phyloP scores from a whole-genome alignment of 2,797 vertebrate species.

The Sebastolobus altivelis region DNA sequence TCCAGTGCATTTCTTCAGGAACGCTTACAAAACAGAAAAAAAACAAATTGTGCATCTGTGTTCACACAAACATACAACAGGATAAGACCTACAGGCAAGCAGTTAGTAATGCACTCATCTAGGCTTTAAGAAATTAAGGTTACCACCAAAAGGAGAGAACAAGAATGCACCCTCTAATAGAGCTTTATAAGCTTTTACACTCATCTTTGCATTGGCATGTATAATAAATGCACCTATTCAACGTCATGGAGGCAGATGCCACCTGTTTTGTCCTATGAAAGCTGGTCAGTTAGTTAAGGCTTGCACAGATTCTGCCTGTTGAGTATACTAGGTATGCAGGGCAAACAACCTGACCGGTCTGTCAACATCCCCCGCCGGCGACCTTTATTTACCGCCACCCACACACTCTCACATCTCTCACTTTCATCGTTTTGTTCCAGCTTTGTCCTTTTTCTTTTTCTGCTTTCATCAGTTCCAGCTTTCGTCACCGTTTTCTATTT shows the following conservation, averaged over 20 bases:
- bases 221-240: neutral
- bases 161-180: constrained; percentile 6
- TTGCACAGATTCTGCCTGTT: neutral
- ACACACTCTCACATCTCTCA: constrained; percentile 39
- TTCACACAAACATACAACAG: no score
- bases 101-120: neutral
- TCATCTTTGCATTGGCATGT: neutral
- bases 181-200: neutral
- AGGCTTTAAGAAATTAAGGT: constrained; percentile 45
- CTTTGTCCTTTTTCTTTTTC: neutral
- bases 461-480: constrained; percentile 1
- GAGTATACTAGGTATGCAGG: neutral
- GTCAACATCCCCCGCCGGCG: constrained; percentile 46
- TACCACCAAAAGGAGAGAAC: constrained; percentile 11
- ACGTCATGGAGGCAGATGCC: neutral
- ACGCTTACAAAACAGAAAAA: neutral
- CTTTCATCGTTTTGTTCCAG: constrained; percentile 30
- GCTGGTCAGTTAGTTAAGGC: neutral
- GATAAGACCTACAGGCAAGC: no score
- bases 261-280: neutral
- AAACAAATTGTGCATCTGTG: no score
- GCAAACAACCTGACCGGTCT: constrained; percentile 30
- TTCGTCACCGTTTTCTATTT: neutral
- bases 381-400: constrained; percentile 61
- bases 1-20: neutral